Conservation (phyloP, 1,140 invertebrate genomes). For the Bombus pascuorum region DNA sequence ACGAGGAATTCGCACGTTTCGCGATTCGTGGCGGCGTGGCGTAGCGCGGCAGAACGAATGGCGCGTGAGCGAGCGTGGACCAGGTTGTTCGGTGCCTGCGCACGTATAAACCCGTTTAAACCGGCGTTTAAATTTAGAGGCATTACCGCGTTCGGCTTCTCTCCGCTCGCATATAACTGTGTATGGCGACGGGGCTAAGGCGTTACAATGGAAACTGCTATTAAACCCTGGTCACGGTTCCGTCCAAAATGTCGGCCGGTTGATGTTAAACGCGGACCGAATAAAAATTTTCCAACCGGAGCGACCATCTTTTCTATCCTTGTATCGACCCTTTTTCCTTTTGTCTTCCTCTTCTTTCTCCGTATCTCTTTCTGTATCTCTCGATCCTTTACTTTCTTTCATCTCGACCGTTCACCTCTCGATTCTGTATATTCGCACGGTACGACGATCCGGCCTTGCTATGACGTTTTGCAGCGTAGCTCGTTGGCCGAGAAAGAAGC, state of each 20-base stretch:
- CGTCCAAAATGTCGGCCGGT: conserved; percentile 63
- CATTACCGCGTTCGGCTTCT: conserved; percentile 49
- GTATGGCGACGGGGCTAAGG: conserved; percentile 56
- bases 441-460: too few relatives aligned
- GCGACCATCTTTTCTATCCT: conserved; percentile 50
- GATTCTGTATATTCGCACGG: too few relatives aligned
- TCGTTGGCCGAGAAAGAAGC: background rate
- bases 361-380: background rate
- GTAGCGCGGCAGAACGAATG: too few relatives aligned
- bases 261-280: conserved; percentile 66
- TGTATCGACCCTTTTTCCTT: background rate
- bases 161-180: conserved; percentile 42
- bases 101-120: conserved; percentile 26
- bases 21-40: background rate
- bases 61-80: too few relatives aligned
- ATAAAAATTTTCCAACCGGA: conserved; percentile 59
- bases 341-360: background rate
- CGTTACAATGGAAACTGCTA: conserved; percentile 63
- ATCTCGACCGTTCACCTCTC: too few relatives aligned
- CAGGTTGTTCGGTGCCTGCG: too few relatives aligned
- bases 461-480: background rate
- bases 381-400: background rate
- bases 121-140: conserved; percentile 65
- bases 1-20: background rate
- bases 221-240: conserved; percentile 67